Conservation (phyloP, 1,140 invertebrate genomes). For the Delia radicum region DNA sequence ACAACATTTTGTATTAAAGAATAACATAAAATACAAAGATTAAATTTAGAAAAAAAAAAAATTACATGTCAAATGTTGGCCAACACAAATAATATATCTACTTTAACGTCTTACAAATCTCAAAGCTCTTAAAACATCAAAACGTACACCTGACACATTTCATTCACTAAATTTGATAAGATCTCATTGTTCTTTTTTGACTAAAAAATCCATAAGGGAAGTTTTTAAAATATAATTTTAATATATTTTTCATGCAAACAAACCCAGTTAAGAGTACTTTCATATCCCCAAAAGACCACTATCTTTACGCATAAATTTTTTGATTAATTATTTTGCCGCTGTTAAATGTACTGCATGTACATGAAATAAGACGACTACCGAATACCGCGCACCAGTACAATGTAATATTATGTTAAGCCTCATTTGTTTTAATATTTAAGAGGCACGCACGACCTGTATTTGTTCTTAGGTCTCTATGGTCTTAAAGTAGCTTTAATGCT, state of each 20-base stretch:
- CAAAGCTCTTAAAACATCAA: not conserved
- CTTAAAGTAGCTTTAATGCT: slow-evolving; percentile 4
- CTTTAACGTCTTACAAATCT: not conserved
- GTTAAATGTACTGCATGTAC: not conserved
- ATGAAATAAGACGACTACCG: too few species aligned
- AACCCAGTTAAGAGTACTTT: not conserved
- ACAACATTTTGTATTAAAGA: not conserved
- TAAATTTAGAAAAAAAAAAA: not conserved
- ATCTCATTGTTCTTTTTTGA: too few species aligned
- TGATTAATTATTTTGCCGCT: slow-evolving; percentile 16
- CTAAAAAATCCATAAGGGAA: not conserved
- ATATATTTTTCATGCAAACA: not conserved
- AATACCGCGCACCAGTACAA: not conserved
- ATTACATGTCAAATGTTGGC: not conserved
- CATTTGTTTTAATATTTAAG: slow-evolving; percentile 14
- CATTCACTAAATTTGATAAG: not conserved
- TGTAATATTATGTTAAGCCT: not conserved
- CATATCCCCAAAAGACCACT: slow-evolving; percentile 6
- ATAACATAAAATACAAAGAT: not conserved
- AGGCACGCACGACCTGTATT: slow-evolving; percentile 1
- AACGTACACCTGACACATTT: not conserved
- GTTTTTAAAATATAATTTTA: not conserved
- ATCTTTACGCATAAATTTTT: slow-evolving; percentile 18
- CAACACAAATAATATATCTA: not conserved
- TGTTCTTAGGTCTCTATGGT: not conserved